Conservation (phyloP, 2,888 invertebrate species). For the Rhagophthalmus giganteus region DNA sequence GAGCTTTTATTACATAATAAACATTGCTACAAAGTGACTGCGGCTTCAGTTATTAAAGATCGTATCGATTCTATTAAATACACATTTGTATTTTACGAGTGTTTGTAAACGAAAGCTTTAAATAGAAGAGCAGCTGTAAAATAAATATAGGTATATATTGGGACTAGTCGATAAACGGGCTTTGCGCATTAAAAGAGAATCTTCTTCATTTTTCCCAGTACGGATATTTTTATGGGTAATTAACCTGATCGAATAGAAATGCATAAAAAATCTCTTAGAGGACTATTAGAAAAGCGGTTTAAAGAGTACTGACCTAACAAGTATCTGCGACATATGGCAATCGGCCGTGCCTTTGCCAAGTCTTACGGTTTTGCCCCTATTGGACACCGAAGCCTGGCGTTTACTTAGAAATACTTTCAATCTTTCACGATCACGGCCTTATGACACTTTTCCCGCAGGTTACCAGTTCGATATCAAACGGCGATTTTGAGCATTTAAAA, state of each 20-base stretch:
- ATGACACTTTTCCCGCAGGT: background rate
- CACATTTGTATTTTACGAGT: no score
- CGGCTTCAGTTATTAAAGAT: background rate
- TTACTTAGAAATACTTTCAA: constrained; percentile 27
- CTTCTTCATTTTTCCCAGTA: constrained; percentile 24
- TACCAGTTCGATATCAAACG: no score
- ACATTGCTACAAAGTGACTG: background rate
- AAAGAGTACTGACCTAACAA: constrained; percentile 30
- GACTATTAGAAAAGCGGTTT: constrained; percentile 29
- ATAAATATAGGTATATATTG: no score
- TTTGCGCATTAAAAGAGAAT: background rate
- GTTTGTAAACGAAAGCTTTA: no score
- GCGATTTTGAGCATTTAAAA: no score
- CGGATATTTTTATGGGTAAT: constrained; percentile 30
- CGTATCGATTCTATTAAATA: background rate
- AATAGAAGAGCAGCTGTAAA: no score
- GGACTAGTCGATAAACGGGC: background rate
- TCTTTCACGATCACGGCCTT: constrained; percentile 11
- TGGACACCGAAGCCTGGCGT: constrained; percentile 12
- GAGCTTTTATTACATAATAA: background rate
- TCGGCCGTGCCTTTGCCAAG: constrained; percentile 22
- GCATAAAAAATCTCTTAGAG: constrained; percentile 20
- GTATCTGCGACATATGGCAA: constrained; percentile 32
- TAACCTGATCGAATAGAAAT: constrained; percentile 26
- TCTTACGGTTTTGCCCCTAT: constrained; percentile 19